phyloP scores from a whole-genome alignment of 2,888 invertebrate species.

The Leistus spinibarbis region DNA sequence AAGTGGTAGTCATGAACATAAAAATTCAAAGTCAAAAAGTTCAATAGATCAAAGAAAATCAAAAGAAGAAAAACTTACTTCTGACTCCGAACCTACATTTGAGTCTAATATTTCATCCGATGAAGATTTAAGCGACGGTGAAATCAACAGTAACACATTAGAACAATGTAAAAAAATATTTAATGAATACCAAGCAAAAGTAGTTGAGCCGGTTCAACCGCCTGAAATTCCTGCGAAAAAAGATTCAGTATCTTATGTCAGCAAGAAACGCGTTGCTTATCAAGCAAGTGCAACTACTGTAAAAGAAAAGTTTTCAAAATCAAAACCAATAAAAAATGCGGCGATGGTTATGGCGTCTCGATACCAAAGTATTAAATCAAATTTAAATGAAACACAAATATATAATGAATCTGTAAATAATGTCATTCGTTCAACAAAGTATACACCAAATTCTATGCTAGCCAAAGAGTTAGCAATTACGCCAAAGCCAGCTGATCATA shows the following conservation, averaged over 20 bases:
- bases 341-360: constrained; percentile 15
- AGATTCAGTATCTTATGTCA: background rate
- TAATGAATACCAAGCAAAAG: constrained; percentile 27
- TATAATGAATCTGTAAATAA: background rate
- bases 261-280: background rate
- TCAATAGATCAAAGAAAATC: background rate
- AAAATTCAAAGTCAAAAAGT: background rate
- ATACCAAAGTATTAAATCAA: constrained; percentile 12
- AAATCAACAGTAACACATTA: constrained; percentile 15
- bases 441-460: background rate
- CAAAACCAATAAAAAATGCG: background rate
- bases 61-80: background rate
- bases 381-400: constrained; percentile 13
- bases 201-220: background rate
- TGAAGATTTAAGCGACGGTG: background rate
- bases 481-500: no score
- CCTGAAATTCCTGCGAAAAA: background rate
- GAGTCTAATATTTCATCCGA: background rate
- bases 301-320: background rate
- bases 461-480: background rate
- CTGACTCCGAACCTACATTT: background rate
- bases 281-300: background rate
- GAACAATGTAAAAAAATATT: constrained; percentile 32
- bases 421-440: background rate
- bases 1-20: background rate